Conservation (phyloP, 2,888 invertebrate species). For the Allygus modestus region DNA sequence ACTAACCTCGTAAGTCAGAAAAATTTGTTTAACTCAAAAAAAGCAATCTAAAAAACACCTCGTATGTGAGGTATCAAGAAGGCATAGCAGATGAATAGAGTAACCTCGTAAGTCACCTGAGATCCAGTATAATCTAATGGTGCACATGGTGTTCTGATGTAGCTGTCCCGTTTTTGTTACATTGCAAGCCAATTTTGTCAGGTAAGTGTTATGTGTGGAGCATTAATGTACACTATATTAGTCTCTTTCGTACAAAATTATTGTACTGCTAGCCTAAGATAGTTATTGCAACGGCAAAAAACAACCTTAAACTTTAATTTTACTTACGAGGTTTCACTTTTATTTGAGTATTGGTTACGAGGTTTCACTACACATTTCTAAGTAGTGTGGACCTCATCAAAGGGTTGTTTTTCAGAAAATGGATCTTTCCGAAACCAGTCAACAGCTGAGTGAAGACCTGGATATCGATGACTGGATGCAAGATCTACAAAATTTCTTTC, state of each 20-base stretch:
- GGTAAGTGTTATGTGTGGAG: background rate
- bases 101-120: background rate
- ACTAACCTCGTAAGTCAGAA: background rate
- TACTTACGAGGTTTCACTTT: background rate
- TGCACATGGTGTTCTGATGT: background rate
- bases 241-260: background rate
- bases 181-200: background rate
- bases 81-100: background rate
- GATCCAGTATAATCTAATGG: background rate
- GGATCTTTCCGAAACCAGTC: background rate
- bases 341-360: background rate
- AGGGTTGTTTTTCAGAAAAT: background rate
- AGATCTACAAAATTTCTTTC: background rate
- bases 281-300: background rate
- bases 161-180: background rate
- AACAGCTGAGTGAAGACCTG: background rate
- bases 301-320: background rate
- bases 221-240: background rate
- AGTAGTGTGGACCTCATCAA: background rate
- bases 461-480: background rate
- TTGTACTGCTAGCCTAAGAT: background rate
- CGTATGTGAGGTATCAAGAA: background rate
- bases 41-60: background rate
- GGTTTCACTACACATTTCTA: conserved; percentile 7
- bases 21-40: background rate